A percentile compares a stretch with the other conserved stretches of the same genome.
Conservation (phyloP, 2,113 vertebrate species). For the Fregetta grallaria region DNA sequence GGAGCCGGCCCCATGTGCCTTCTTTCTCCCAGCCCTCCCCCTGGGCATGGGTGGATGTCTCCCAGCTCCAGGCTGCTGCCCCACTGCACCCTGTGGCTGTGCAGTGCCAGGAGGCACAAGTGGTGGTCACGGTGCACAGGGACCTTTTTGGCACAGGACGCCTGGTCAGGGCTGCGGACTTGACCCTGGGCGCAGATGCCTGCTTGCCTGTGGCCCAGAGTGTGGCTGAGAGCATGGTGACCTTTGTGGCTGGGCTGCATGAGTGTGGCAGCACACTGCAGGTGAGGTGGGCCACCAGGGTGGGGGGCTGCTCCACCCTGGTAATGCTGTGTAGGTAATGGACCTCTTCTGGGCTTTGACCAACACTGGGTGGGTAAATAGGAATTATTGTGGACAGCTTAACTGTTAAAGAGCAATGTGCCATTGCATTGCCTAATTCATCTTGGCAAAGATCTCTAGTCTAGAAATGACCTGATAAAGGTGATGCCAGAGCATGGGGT, state of each 20-base stretch:
- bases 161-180: conserved; percentile 5
- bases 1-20: background rate
- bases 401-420: background rate
- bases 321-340: background rate
- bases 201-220: background rate
- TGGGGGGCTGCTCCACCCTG: background rate
- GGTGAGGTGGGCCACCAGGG: conserved; percentile 10
- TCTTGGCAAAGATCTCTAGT: rapidly evolving
- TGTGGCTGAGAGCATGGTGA: background rate
- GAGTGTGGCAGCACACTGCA: conserved; percentile 38
- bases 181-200: conserved; percentile 29
- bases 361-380: background rate
- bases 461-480: background rate
- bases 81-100: background rate
- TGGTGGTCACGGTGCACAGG: conserved; percentile 36
- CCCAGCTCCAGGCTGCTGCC: conserved; percentile 12
- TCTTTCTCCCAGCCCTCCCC: background rate
- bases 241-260: background rate
- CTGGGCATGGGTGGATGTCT: background rate
- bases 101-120: conserved; percentile 48
- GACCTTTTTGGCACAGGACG: conserved; percentile 63
- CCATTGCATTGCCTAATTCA: rapidly evolving
- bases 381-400: background rate
- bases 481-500: background rate
- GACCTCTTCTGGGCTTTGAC: background rate